Conservation (phyloP, 2,888 invertebrate genomes). For the Autographa pulchrina region DNA sequence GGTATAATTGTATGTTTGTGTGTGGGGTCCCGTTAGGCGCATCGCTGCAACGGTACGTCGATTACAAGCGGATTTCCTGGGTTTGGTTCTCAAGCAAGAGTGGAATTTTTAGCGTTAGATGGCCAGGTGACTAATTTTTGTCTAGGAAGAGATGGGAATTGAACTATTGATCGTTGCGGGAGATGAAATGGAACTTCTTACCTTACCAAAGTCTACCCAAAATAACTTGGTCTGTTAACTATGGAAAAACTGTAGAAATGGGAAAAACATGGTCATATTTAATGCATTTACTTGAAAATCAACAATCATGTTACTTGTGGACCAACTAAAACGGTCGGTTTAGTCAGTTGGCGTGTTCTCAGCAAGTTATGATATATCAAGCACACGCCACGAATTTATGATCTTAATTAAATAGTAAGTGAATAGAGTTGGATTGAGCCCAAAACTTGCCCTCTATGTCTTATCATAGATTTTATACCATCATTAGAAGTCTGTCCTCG, state of each 20-base stretch:
- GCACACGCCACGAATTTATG: constrained; percentile 4
- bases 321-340: not conserved
- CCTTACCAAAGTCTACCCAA: no score
- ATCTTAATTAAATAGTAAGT: constrained; percentile 8
- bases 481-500: not conserved
- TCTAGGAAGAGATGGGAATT: constrained; percentile 34
- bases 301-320: not conserved
- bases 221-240: no score
- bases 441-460: constrained; percentile 5
- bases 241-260: no score
- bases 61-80: constrained; percentile 80
- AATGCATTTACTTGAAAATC: not conserved
- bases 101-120: constrained; percentile 70
- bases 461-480: not conserved
- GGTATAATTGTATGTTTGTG: constrained; percentile 72
- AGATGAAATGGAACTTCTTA: no score
- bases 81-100: constrained; percentile 78
- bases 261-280: accelerated
- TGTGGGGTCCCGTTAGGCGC: constrained; percentile 75
- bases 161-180: constrained; percentile 26
- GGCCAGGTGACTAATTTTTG: constrained; percentile 41
- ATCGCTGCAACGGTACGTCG: constrained; percentile 73
- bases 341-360: constrained; percentile 7
- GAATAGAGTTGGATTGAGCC: constrained; percentile 8
- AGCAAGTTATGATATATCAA: constrained; percentile 7